Base-by-base conservation (phyloP, 2,888 invertebrate species). In the Drosophila paracracens region DNA sequence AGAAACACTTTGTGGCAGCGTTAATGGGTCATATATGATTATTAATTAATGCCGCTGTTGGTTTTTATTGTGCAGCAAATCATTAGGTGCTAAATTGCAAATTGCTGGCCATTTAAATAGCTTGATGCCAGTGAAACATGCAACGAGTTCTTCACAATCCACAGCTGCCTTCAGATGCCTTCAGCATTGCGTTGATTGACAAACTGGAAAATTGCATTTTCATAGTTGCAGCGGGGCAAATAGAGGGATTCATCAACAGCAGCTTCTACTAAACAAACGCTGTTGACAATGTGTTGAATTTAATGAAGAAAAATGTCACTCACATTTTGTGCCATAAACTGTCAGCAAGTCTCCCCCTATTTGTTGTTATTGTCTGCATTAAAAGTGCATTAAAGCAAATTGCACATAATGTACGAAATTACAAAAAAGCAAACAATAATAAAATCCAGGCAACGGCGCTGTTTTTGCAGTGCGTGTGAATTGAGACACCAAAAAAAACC, bases 21-120 rank as follows among this genome's bases (percentile, higher is more conserved):
- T 70, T 75, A 65, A 82, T 76, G 72, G 46, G 71, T 66, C 86
- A 70, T 66, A 85, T 74, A 83, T 74, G 60, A 46, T 71, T 65
- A 76, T 79, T 83, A 85, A 85, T 78, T 86, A 69, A 69, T 59
- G 59, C 38, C 31, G 60, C 66, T 54, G 48, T 51, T 51, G 21
- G 36, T 35, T 71, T 62, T 67, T 43, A 76, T 61, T 61, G 53
- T 58, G 38, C 59, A 70, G 58, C 68, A 65, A 76, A 57, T 68
- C 57, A 87, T 79, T 64, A 76, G 84, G 84, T 89, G 87, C 70
- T 81, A 87, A 89, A 70, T 79, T 72, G 69, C 79, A 81, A 85
- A 70, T 61, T 73, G 82, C 63, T 69, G 73, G 46, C 57, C 72
- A 74, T 67, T 66, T 43, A 67, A 71, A 59, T 67, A 71, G 51